A percentile compares a stretch with the other conserved stretches of the same genome.
phyloP scores from a whole-genome alignment of 2,113 vertebrate genomes.

The Chloebia gouldiae region DNA sequence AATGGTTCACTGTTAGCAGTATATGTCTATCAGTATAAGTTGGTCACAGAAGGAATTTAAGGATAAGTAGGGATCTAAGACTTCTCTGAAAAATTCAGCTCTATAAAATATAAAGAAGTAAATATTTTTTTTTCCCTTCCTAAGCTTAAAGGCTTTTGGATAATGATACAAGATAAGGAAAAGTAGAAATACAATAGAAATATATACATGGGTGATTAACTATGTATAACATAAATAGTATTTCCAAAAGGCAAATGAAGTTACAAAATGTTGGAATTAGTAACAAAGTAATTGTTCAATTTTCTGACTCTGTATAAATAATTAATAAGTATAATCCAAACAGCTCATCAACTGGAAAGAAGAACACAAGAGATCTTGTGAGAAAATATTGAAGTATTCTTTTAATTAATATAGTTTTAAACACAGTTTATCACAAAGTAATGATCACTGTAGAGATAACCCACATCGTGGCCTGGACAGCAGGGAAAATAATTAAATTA shows the following conservation, averaged over 20 bases:
- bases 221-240: neutral
- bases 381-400: neutral
- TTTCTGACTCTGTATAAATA: neutral
- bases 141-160: neutral
- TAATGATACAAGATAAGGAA: neutral
- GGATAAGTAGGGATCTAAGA: neutral
- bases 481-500: neutral
- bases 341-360: neutral
- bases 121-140: neutral
- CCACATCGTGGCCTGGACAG: rapidly evolving
- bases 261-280: neutral
- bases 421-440: neutral
- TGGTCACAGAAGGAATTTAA: neutral
- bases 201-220: neutral
- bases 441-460: neutral
- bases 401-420: neutral
- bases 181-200: neutral
- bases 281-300: neutral
- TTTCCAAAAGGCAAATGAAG: neutral
- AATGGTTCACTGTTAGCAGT: neutral
- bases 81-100: neutral
- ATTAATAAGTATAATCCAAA: neutral
- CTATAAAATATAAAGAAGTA: neutral
- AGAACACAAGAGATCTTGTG: neutral
- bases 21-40: neutral